Evolutionary conservation across 2,888 invertebrate genomes (phyloP).

Genomic region (Stenurella melanura): DNA sequence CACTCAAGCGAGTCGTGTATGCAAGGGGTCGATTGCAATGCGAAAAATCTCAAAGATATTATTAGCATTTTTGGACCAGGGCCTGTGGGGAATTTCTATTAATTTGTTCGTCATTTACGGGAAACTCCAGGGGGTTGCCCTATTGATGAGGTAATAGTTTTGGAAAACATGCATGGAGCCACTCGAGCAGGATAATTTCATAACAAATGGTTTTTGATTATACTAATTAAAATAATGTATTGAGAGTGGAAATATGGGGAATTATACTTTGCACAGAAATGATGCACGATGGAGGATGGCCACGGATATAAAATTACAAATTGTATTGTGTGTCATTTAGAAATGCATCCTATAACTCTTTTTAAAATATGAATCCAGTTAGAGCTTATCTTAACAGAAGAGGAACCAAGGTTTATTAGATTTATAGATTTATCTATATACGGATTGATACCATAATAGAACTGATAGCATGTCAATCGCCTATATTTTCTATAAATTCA

Average conservation of each 20-base stretch:
- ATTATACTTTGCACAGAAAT: background rate
- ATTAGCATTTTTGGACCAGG: conserved; percentile 39
- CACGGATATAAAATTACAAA: background rate
- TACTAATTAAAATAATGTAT: conserved; percentile 12
- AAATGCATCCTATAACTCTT: no score
- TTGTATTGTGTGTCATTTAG: background rate
- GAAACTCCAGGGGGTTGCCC: conserved; percentile 28
- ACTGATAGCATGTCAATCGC: no score
- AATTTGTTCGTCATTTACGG: conserved; percentile 36
- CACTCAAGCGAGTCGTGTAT: conserved; percentile 58
- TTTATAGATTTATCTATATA: no score
- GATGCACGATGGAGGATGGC: background rate
- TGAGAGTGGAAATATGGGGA: conserved; percentile 13
- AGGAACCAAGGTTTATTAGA: no score
- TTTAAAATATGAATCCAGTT: no score
- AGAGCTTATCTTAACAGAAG: no score
- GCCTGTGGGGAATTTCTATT: conserved; percentile 19
- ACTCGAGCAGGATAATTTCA: conserved; percentile 20
- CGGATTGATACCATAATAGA: no score
- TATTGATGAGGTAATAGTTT: conserved; percentile 39
- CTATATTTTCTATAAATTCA: no score
- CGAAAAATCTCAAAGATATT: conserved; percentile 34
- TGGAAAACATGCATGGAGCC: background rate
- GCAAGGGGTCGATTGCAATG: conserved; percentile 42
- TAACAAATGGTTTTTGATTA: conserved; percentile 36